phyloP scores from a whole-genome alignment of 2,113 vertebrate species.

The Jacana jacana region DNA sequence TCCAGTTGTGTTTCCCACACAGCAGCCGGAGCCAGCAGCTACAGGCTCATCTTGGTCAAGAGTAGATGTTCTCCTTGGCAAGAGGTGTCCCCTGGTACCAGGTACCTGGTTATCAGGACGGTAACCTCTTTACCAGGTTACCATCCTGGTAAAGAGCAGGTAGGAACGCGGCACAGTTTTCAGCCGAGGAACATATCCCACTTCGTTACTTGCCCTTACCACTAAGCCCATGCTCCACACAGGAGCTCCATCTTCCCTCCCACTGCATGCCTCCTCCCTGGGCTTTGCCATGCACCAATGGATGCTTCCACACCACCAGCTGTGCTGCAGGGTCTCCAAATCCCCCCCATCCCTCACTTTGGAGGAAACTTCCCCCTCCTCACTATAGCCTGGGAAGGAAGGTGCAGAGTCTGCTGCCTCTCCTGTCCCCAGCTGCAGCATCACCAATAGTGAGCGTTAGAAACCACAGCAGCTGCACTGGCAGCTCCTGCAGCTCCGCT shows the following conservation, averaged over 20 bases:
- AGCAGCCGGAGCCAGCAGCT: background rate
- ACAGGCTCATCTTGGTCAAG: background rate
- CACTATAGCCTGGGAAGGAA: background rate
- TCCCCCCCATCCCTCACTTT: background rate
- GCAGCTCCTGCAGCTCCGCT: rapidly evolving
- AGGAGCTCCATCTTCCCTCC: background rate
- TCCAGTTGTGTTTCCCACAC: background rate
- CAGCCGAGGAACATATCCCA: background rate
- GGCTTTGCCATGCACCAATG: background rate
- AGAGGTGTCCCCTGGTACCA: background rate
- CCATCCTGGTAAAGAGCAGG: background rate
- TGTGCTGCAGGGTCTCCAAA: background rate
- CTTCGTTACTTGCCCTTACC: rapidly evolving
- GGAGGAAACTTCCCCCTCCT: background rate
- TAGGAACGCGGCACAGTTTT: background rate
- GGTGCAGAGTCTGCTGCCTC: background rate
- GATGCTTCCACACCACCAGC: background rate
- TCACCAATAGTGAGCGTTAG: background rate
- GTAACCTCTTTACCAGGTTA: too few relatives aligned
- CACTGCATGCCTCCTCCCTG: rapidly evolving
- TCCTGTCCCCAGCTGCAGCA: background rate
- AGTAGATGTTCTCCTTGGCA: background rate
- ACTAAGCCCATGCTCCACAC: background rate
- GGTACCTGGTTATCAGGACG: too few relatives aligned
- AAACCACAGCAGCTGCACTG: background rate